phyloP scores from a whole-genome alignment of 2,888 invertebrate species.

The Hypsopygia costalis region DNA sequence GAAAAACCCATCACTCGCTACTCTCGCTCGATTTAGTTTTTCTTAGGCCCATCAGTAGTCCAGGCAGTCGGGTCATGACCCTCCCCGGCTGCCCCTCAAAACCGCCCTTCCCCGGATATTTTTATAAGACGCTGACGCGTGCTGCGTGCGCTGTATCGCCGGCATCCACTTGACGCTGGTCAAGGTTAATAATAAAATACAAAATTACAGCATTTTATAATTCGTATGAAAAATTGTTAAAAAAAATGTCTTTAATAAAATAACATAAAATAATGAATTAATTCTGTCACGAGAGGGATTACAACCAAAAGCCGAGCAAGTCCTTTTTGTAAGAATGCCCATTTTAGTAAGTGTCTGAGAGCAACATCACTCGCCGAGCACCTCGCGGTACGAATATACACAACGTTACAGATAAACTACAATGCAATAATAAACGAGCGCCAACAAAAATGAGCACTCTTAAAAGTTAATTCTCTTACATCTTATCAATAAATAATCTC shows the following conservation, averaged over 20 bases:
- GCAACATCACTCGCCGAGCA: background rate
- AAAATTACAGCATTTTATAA: conserved; percentile 63
- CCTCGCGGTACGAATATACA: background rate
- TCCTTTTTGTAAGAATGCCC: conserved; percentile 35
- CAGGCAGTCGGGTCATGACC: too few species aligned
- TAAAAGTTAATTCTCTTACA: conserved; percentile 11
- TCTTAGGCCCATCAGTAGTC: too few species aligned
- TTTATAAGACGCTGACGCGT: too few species aligned
- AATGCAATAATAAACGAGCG: conserved; percentile 12
- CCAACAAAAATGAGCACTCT: conserved; percentile 7
- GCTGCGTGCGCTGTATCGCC: too few species aligned
- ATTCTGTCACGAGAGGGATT: conserved; percentile 51
- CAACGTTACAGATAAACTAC: conserved; percentile 5
- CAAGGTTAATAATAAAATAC: conserved; percentile 29
- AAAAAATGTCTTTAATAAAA: conserved; percentile 71
- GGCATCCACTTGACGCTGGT: too few species aligned
- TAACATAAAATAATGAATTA: conserved; percentile 52
- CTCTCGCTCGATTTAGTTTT: too few species aligned
- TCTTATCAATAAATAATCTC: conserved; percentile 30
- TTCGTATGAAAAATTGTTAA: conserved; percentile 68
- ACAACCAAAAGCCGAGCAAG: conserved; percentile 44
- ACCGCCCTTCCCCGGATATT: too few species aligned
- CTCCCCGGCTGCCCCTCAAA: too few species aligned
- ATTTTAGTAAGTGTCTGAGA: conserved; percentile 14
- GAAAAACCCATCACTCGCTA: too few species aligned